Evolutionary conservation across 2,113 vertebrate species (phyloP).

Genomic region (Meleagris gallopavo): DNA sequence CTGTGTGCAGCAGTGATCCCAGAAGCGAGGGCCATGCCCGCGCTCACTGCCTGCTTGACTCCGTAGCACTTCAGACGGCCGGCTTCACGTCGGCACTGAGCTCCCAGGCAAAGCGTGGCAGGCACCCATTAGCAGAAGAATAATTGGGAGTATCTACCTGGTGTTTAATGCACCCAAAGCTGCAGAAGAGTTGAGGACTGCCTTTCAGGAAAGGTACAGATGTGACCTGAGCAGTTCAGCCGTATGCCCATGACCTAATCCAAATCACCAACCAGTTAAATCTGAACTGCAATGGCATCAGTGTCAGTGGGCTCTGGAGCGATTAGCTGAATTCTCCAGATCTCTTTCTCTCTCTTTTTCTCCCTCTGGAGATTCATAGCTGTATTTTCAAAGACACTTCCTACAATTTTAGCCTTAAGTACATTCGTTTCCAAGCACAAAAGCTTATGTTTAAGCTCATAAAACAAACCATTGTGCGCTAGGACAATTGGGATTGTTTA

Average conservation of each 20-base stretch:
- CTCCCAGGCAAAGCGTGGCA: rapidly evolving
- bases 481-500: constrained; percentile 14
- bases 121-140: rapidly evolving
- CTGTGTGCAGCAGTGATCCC: neutral
- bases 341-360: constrained; percentile 56
- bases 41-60: rapidly evolving
- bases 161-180: rapidly evolving
- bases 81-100: neutral
- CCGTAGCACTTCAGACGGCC: rapidly evolving
- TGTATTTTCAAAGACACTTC: neutral
- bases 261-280: rapidly evolving
- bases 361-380: constrained; percentile 21
- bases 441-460: neutral
- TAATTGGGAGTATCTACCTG: neutral
- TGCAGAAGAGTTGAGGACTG: neutral
- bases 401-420: neutral
- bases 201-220: neutral
- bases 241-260: rapidly evolving
- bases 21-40: rapidly evolving
- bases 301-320: neutral
- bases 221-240: neutral
- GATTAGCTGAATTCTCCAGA: neutral
- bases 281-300: rapidly evolving
- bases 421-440: neutral
- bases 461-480: neutral